Conservation (phyloP, 2,888 invertebrate genomes). For the Drosophila nr. perissopoda region DNA sequence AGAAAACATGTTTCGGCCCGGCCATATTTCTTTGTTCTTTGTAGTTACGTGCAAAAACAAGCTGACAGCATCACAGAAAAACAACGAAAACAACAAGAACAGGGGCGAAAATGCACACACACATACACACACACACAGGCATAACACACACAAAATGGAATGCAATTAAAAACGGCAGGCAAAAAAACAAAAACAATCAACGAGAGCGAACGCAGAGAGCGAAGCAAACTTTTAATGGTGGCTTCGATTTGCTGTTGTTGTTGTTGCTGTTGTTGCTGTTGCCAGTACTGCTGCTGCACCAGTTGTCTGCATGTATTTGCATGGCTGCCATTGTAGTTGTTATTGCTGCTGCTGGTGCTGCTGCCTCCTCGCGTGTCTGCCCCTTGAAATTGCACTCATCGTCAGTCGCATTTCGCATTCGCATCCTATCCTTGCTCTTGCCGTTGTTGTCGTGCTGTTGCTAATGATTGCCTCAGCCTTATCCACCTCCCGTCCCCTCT, state of each 20-base stretch:
- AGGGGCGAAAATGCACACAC: constrained; percentile 55
- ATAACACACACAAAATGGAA: constrained; percentile 67
- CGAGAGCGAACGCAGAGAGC: constrained; percentile 21
- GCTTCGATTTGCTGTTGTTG: constrained; percentile 69
- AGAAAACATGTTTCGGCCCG: constrained; percentile 54
- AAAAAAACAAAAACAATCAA: constrained; percentile 64
- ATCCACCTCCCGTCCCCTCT: neutral
- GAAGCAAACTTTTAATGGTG: constrained; percentile 75
- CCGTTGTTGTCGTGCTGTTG: constrained; percentile 60
- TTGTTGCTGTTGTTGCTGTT: constrained; percentile 41
- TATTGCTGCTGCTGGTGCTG: constrained; percentile 28
- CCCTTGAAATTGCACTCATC: constrained; percentile 57
- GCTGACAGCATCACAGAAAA: constrained; percentile 41
- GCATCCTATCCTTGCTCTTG: constrained; percentile 48
- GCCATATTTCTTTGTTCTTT: constrained; percentile 60
- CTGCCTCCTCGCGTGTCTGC: constrained; percentile 6
- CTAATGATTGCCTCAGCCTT: constrained; percentile 76
- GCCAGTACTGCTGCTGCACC: constrained; percentile 45
- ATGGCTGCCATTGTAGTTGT: constrained; percentile 63
- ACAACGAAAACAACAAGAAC: constrained; percentile 25
- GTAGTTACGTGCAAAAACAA: constrained; percentile 34
- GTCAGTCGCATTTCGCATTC: constrained; percentile 44
- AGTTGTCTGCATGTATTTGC: constrained; percentile 71
- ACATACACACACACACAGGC: constrained; percentile 23
- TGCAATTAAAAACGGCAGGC: constrained; percentile 80